phyloP scores from a whole-genome alignment of 2,888 invertebrate genomes.

The Celastrina argiolus region DNA sequence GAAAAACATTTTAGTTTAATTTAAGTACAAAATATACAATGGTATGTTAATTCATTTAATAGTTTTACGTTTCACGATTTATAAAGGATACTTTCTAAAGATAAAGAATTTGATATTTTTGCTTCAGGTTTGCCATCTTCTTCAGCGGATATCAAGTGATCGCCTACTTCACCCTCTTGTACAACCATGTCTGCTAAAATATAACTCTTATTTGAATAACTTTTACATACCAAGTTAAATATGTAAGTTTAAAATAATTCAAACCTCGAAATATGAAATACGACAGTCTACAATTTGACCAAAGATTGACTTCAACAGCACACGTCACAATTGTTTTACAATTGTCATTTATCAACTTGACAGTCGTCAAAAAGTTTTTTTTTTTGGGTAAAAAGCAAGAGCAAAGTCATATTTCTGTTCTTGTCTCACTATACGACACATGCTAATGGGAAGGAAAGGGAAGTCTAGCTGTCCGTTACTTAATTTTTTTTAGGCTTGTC shows the following conservation, averaged over 20 bases:
- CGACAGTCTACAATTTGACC: neutral
- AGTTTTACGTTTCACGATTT: slow-evolving; percentile 18
- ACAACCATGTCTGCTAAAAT: slow-evolving; percentile 52
- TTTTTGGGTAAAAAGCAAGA: too few relatives aligned
- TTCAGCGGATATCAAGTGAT: slow-evolving; percentile 51
- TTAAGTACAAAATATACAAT: neutral
- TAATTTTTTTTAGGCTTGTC: too few relatives aligned
- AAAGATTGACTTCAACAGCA: slow-evolving; percentile 5
- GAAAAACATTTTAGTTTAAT: neutral
- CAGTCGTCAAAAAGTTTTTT: neutral
- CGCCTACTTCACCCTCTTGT: slow-evolving; percentile 59
- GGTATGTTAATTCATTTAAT: neutral
- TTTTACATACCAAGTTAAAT: neutral
- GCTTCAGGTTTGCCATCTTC: slow-evolving; percentile 54
- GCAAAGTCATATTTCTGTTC: too few relatives aligned
- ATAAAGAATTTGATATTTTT: slow-evolving; percentile 58
- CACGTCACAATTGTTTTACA: slow-evolving; percentile 18
- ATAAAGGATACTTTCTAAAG: slow-evolving; percentile 79
- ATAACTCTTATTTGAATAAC: neutral
- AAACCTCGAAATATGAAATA: neutral
- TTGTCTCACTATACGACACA: too few relatives aligned
- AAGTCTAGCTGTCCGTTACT: too few relatives aligned
- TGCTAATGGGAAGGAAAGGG: too few relatives aligned
- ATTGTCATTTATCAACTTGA: slow-evolving; percentile 24
- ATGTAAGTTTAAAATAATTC: neutral